A percentile compares a stretch with the other conserved stretches of the same genome.
phyloP scores from a whole-genome alignment of 2,113 vertebrate genomes.

The Rhinopomastus cyanomelas region DNA sequence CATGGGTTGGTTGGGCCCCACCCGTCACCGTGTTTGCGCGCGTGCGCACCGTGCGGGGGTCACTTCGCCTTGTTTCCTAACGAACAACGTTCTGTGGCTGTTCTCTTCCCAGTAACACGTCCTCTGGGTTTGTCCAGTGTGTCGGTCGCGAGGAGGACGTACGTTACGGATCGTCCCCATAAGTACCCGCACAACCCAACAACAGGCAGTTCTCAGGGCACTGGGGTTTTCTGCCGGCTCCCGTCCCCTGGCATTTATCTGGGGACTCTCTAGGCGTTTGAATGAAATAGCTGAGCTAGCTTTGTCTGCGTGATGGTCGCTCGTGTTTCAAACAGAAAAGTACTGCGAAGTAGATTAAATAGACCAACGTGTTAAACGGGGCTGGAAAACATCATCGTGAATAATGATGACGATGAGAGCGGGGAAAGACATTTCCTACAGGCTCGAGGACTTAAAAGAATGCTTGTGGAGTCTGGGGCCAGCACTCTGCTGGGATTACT shows the following conservation, averaged over 20 bases:
- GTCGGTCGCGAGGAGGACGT: slow-evolving; percentile 36
- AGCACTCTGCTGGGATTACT: slow-evolving; percentile 69
- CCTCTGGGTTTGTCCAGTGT: slow-evolving; percentile 8
- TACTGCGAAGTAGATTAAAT: slow-evolving; percentile 25
- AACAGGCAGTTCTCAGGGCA: not conserved
- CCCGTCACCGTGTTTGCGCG: not conserved
- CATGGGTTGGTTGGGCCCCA: not conserved
- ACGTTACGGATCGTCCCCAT: not conserved
- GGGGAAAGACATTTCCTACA: not conserved
- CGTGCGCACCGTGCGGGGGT: slow-evolving; percentile 25
- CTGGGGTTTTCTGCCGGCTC: not conserved
- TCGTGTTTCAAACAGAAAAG: slow-evolving; percentile 1
- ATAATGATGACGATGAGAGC: not conserved
- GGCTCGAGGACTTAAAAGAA: slow-evolving; percentile 40
- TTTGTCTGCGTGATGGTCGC: not conserved
- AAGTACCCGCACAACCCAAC: slow-evolving; percentile 15
- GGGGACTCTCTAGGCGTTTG: slow-evolving; percentile 25
- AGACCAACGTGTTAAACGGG: slow-evolving; percentile 5
- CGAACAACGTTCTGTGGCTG: slow-evolving; percentile 49
- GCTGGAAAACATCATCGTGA: not conserved
- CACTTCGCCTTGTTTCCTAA: slow-evolving; percentile 35
- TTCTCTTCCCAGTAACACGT: slow-evolving; percentile 56
- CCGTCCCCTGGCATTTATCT: slow-evolving; percentile 11
- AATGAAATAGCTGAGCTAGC: slow-evolving; percentile 22
- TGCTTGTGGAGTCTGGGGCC: slow-evolving; percentile 35